A percentile compares a stretch with the other conserved stretches of the same genome.
Conservation (phyloP, 2,888 invertebrate species). For the Biston stratarius region DNA sequence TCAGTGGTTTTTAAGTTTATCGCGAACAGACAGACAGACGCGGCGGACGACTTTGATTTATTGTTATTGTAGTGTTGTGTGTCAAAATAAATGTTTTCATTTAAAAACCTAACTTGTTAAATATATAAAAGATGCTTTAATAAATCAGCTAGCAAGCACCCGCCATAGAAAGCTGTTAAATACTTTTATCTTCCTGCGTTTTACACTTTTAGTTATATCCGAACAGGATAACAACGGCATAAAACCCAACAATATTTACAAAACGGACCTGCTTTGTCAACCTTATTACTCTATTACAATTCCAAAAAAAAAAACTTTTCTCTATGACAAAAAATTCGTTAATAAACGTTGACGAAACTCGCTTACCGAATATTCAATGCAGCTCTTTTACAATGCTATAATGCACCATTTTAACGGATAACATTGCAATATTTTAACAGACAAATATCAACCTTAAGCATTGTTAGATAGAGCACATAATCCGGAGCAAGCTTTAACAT, state of each 20-base stretch:
- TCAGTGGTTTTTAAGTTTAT: too few relatives aligned
- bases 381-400: constrained; percentile 31
- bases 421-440: not conserved
- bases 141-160: too few relatives aligned
- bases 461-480: not conserved
- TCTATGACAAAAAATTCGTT: constrained; percentile 37
- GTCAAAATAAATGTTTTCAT: too few relatives aligned
- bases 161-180: too few relatives aligned
- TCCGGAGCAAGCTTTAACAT: not conserved
- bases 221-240: constrained; percentile 8
- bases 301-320: constrained; percentile 40
- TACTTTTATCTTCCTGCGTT: too few relatives aligned
- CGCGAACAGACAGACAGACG: too few relatives aligned
- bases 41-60: too few relatives aligned
- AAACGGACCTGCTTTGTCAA: constrained; percentile 31
- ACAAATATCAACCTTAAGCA: constrained; percentile 19
- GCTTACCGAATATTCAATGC: constrained; percentile 38
- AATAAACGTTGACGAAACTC: constrained; percentile 44
- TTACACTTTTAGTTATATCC: not conserved
- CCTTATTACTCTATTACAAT: constrained; percentile 27
- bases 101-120: too few relatives aligned
- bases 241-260: constrained; percentile 17
- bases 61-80: too few relatives aligned
- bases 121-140: too few relatives aligned
- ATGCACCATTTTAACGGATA: constrained; percentile 43